Conservation (phyloP, 92 coral and sea anemone genomes). For the Virgularia gustaviana region DNA sequence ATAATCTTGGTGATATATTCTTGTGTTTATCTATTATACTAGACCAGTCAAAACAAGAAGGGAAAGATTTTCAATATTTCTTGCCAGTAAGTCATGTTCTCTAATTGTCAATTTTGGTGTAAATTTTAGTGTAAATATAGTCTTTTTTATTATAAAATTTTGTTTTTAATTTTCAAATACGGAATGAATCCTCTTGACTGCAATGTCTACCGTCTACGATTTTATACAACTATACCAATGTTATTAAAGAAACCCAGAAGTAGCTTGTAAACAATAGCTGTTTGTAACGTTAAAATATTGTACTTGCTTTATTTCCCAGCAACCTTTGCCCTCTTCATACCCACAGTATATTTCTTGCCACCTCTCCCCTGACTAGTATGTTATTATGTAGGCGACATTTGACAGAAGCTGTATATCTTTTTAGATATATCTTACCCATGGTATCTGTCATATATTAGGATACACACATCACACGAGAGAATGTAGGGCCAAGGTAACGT, state of each 20-base stretch:
- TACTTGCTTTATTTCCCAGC: too few species aligned
- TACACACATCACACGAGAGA: slow-evolving; percentile 80
- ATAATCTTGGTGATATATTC: slow-evolving; percentile 79
- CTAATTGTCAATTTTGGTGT: not conserved
- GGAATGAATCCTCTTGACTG: too few species aligned
- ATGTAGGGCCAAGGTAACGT: slow-evolving; percentile 62
- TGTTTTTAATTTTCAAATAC: too few species aligned
- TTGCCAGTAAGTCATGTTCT: slow-evolving; percentile 73
- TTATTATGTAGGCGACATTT: not conserved
- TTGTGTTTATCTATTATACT: slow-evolving; percentile 73
- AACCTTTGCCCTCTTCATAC: too few species aligned
- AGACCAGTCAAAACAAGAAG: slow-evolving; percentile 66
- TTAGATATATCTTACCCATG: slow-evolving; percentile 84
- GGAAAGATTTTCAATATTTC: slow-evolving; percentile 59
- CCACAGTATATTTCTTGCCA: not conserved
- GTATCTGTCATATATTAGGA: slow-evolving; percentile 90
- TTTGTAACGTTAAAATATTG: too few species aligned
- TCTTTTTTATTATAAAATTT: too few species aligned
- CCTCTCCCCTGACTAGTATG: not conserved
- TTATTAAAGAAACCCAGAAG: too few species aligned
- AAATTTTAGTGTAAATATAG: too few species aligned
- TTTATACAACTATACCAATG: too few species aligned
- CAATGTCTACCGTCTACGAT: too few species aligned
- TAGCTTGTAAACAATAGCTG: too few species aligned
- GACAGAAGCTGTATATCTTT: not conserved